These are phyloP conservation scores for Habropoda laboriosa DNA, from an alignment of 1,140 invertebrate genomes.

Conservation along the genomic window DNA sequence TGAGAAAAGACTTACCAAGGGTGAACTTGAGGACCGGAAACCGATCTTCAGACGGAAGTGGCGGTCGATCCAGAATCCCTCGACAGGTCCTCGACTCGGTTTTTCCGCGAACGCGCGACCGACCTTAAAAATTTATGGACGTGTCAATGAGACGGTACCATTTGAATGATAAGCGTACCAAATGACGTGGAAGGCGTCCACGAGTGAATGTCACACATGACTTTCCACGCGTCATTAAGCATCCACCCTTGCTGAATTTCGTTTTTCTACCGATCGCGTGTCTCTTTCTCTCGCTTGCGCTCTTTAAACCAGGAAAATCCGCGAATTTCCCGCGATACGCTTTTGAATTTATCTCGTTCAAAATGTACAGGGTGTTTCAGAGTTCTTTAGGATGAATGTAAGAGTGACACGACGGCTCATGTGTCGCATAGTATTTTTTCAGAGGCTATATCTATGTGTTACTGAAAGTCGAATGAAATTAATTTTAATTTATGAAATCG, in stretches of 20 bases:
- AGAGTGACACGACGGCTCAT: neutral
- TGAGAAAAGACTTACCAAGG: neutral
- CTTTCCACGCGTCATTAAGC: conserved; percentile 61
- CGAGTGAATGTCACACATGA: conserved; percentile 48
- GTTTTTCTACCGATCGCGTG: neutral
- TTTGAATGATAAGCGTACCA: conserved; percentile 73
- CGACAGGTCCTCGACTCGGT: neutral
- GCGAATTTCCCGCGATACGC: neutral
- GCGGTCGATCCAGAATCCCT: neutral
- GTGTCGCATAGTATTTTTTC: too few relatives aligned
- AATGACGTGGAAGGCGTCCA: conserved; percentile 70
- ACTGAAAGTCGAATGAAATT: too few relatives aligned
- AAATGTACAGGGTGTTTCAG: neutral
- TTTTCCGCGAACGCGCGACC: neutral
- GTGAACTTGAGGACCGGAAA: neutral
- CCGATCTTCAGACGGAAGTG: neutral
- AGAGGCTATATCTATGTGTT: too few relatives aligned
- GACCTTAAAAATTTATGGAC: conserved; percentile 70
- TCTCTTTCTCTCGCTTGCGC: neutral
- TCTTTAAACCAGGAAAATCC: neutral
- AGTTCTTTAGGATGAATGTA: too few relatives aligned
- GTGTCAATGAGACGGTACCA: conserved; percentile 70
- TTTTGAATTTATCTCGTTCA: neutral
- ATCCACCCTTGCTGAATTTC: conserved; percentile 38
- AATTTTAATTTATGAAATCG: too few relatives aligned